A percentile compares a stretch with the other conserved stretches of the same genome.
phyloP scores from a whole-genome alignment of 2,113 vertebrate genomes.

The Marmota flaviventris region DNA sequence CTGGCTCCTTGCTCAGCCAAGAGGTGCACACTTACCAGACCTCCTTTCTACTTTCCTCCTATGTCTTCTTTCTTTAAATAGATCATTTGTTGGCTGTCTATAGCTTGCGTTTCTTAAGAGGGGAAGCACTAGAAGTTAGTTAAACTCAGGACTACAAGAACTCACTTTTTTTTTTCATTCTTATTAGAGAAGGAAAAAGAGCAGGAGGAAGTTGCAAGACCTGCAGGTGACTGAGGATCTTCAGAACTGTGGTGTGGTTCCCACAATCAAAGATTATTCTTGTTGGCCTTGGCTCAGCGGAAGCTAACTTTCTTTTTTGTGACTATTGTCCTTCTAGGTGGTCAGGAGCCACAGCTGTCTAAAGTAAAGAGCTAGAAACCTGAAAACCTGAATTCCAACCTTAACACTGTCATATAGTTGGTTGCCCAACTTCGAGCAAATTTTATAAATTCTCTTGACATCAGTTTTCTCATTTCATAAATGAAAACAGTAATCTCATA shows the following conservation, averaged over 20 bases:
- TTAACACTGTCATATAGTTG: not conserved
- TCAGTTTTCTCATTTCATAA: not conserved
- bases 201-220: not conserved
- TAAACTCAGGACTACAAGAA: not conserved
- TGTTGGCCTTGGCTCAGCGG: not conserved
- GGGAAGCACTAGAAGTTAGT: not conserved
- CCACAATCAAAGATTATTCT: not conserved
- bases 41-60: not conserved
- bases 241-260: not conserved
- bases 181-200: not conserved
- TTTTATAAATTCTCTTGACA: not conserved
- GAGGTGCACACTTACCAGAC: not conserved
- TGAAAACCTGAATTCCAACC: not conserved
- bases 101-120: not conserved
- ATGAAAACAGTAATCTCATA: not conserved
- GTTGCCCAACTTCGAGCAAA: not conserved
- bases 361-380: not conserved
- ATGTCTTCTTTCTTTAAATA: not conserved
- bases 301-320: not conserved
- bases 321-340: not conserved
- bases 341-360: not conserved
- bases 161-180: not conserved
- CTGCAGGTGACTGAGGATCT: not conserved
- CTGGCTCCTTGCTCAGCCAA: not conserved
- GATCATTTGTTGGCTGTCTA: not conserved